These are phyloP conservation scores for Etheostoma spectabile DNA, from an alignment of 2,113 vertebrate genomes.

Conservation along the genomic window DNA sequence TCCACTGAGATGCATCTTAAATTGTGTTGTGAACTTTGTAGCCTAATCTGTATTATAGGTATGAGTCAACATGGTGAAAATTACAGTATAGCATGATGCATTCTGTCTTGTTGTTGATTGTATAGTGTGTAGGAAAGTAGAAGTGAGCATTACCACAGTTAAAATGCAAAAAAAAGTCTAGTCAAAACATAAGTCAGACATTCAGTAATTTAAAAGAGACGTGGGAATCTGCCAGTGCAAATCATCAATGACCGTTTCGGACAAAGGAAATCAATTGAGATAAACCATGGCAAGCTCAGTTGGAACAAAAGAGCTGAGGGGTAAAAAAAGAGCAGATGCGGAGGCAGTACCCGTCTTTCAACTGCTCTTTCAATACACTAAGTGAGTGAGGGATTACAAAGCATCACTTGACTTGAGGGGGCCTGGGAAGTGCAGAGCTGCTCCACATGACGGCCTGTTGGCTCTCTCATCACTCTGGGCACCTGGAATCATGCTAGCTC, in stretches of 20 bases:
- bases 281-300: constrained; percentile 24
- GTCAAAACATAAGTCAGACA: constrained; percentile 12
- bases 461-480: constrained; percentile 36
- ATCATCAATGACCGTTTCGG: constrained; percentile 22
- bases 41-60: background rate
- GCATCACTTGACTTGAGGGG: constrained; percentile 59
- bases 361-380: constrained; percentile 53
- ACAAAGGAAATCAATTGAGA: constrained; percentile 5
- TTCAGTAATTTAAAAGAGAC: constrained; percentile 2
- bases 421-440: constrained; percentile 27
- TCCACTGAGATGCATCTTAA: background rate
- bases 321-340: constrained; percentile 42
- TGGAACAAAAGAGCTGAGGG: constrained; percentile 3
- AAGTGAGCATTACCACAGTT: background rate
- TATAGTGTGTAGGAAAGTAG: background rate
- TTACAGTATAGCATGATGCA: background rate
- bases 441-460: constrained; percentile 44
- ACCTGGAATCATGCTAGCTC: constrained; percentile 40
- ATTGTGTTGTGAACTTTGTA: background rate
- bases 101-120: too few species aligned
- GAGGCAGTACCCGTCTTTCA: constrained; percentile 44
- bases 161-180: background rate
- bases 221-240: background rate
- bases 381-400: constrained; percentile 68
- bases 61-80: background rate